phyloP scores from a whole-genome alignment of 23 tunicate species.

The Trididemnum clinides region DNA sequence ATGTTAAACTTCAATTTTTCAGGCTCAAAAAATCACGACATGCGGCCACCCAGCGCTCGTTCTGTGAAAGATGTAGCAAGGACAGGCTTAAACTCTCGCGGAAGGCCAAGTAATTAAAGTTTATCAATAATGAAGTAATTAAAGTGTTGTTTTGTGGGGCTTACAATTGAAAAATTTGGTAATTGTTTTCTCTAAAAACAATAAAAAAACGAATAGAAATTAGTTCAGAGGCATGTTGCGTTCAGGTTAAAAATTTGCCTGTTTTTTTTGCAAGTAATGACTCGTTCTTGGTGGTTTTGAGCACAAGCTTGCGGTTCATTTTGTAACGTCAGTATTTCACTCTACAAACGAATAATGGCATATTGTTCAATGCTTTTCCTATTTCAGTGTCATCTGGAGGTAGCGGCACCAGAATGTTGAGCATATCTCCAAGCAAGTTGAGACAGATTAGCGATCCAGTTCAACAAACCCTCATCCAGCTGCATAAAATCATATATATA shows the following conservation, averaged over 20 bases:
- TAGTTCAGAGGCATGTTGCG: too few species aligned
- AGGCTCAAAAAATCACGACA: constrained; percentile 12
- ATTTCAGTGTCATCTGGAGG: constrained; percentile 47
- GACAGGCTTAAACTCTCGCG: constrained; percentile 8
- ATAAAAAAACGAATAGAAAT: too few species aligned
- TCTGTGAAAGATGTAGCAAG: background rate
- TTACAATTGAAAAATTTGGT: too few species aligned
- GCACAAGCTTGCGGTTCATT: too few species aligned
- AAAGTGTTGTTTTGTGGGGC: too few species aligned
- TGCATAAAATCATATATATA: constrained; percentile 88
- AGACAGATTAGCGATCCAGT: constrained; percentile 90
- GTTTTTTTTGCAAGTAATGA: too few species aligned
- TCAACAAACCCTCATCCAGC: constrained; percentile 79
- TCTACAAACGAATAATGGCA: background rate
- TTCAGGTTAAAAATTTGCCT: too few species aligned
- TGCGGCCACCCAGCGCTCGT: constrained; percentile 3
- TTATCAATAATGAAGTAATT: too few species aligned
- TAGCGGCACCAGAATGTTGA: constrained; percentile 49
- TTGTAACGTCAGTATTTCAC: too few species aligned
- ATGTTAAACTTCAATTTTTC: too few species aligned
- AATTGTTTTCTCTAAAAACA: too few species aligned
- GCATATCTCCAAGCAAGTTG: constrained; percentile 87
- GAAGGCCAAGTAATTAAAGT: constrained; percentile 1
- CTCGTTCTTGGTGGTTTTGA: too few species aligned
- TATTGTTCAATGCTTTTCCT: background rate